Conservation (phyloP, 2,888 invertebrate genomes). For the Chirona hameri region DNA sequence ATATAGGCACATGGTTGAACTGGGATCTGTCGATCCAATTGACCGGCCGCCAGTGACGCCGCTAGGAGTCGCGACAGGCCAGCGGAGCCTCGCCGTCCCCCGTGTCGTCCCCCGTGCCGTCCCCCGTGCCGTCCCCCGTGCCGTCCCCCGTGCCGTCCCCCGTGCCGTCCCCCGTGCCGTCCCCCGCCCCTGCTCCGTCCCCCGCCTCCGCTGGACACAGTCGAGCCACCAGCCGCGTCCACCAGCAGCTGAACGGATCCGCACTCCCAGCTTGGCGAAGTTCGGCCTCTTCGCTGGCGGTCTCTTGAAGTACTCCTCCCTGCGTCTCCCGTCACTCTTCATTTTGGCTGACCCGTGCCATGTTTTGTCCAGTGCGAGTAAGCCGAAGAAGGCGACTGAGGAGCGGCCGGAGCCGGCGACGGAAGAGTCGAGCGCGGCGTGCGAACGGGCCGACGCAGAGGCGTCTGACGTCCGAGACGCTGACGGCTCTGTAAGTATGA, state of each 20-base stretch:
- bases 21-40: too few relatives aligned
- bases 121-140: too few relatives aligned
- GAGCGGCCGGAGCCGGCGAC: not conserved
- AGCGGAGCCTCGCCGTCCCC: too few relatives aligned
- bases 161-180: too few relatives aligned
- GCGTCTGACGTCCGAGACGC: not conserved
- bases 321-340: not conserved
- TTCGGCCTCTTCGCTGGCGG: conserved; percentile 85
- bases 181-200: too few relatives aligned
- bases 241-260: conserved; percentile 74
- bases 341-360: not conserved
- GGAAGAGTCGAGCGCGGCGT: not conserved
- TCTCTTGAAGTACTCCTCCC: conserved; percentile 42
- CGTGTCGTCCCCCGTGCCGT: too few relatives aligned
- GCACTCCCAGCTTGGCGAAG: conserved; percentile 69
- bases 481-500: not conserved
- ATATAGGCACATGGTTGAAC: too few relatives aligned
- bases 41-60: not conserved
- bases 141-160: too few relatives aligned
- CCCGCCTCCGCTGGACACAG: not conserved
- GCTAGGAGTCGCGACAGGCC: not conserved
- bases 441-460: not conserved
- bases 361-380: not conserved
- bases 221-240: conserved; percentile 64
- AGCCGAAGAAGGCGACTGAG: not conserved